Evolutionary conservation across 2,888 invertebrate species (phyloP).

Genomic region (Cerastis rubricosa): DNA sequence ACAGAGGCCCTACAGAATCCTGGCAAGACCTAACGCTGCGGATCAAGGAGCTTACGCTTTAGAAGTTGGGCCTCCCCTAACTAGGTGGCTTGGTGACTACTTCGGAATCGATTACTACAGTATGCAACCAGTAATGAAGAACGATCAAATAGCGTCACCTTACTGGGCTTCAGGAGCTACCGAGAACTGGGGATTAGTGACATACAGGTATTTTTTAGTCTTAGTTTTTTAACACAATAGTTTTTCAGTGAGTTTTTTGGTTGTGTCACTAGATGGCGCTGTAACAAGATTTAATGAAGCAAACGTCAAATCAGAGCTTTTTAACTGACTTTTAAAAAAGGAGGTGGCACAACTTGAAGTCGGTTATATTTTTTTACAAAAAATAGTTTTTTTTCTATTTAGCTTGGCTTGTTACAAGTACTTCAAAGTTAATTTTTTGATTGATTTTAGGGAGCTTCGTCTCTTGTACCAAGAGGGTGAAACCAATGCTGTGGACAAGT

Average conservation of each 20-base stretch:
- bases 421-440: not conserved
- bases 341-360: no score
- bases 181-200: conserved; percentile 88
- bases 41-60: conserved; percentile 86
- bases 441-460: conserved; percentile 81
- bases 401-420: not conserved
- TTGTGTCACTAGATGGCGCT: conserved; percentile 9
- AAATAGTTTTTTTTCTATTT: no score
- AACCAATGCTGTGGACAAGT: conserved; percentile 83
- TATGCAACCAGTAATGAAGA: conserved; percentile 83
- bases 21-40: conserved; percentile 82
- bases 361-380: no score
- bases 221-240: not conserved
- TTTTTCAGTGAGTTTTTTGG: not conserved
- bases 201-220: conserved; percentile 80
- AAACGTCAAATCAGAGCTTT: not conserved
- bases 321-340: no score
- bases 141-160: conserved; percentile 87
- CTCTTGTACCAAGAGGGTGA: conserved; percentile 84
- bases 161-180: conserved; percentile 89
- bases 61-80: conserved; percentile 84
- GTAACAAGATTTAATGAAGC: not conserved
- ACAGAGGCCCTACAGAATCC: conserved; percentile 80
- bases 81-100: conserved; percentile 83
- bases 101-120: conserved; percentile 82